Evolutionary conservation across 2,888 invertebrate species (phyloP).

Genomic region (Matsumyia berberina): DNA sequence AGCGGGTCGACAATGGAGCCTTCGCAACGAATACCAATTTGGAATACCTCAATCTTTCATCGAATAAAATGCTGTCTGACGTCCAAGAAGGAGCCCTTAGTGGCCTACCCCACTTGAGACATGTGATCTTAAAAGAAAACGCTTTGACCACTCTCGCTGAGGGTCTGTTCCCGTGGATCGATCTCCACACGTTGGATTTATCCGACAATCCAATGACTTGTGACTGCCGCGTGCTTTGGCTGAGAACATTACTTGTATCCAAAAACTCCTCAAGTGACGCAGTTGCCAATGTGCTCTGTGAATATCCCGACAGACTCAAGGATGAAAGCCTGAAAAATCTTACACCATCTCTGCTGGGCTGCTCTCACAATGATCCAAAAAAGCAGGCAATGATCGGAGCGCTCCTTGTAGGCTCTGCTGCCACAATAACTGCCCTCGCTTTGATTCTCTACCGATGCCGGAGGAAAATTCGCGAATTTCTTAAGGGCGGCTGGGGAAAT

Average conservation of each 20-base stretch:
- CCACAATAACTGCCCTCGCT: conserved; percentile 89
- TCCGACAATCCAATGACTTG: conserved; percentile 93
- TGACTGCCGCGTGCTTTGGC: conserved; percentile 92
- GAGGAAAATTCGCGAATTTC: conserved; percentile 90
- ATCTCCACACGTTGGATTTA: conserved; percentile 90
- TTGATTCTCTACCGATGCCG: conserved; percentile 92
- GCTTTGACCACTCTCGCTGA: conserved; percentile 91
- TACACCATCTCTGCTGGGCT: conserved; percentile 91
- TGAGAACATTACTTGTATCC: conserved; percentile 87
- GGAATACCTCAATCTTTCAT: conserved; percentile 90
- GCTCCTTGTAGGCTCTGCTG: conserved; percentile 90
- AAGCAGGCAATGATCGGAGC: conserved; percentile 93
- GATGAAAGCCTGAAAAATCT: conserved; percentile 89
- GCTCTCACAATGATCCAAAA: conserved; percentile 91
- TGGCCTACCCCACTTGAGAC: conserved; percentile 91
- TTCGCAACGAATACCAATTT: conserved; percentile 92
- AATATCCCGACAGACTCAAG: conserved; percentile 89
- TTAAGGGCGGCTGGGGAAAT: conserved; percentile 87
- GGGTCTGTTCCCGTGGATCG: conserved; percentile 91
- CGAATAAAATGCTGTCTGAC: conserved; percentile 90
- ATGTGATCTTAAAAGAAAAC: conserved; percentile 91
- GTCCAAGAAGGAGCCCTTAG: conserved; percentile 91
- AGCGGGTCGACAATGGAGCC: conserved; percentile 90
- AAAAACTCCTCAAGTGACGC: conserved; percentile 83
- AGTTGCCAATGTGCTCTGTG: conserved; percentile 87